phyloP scores from a whole-genome alignment of 2,797 vertebrate genomes.

The Coracias cyanogaster region DNA sequence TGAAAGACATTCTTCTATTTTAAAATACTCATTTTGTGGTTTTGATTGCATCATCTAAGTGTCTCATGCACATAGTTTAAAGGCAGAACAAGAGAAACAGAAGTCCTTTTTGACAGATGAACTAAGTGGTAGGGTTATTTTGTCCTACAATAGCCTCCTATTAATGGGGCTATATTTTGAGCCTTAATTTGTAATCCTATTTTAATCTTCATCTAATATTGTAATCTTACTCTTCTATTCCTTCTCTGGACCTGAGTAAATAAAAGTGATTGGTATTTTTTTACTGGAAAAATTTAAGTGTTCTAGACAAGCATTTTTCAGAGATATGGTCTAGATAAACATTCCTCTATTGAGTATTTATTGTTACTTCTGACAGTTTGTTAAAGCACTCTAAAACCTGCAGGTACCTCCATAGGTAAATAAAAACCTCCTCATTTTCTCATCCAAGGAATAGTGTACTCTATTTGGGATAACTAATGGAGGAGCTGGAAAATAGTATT shows the following conservation, averaged over 20 bases:
- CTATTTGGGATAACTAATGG: not conserved
- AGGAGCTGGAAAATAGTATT: not conserved
- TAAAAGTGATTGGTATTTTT: not conserved
- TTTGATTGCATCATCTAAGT: not conserved
- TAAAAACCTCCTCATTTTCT: not conserved
- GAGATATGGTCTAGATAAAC: not conserved
- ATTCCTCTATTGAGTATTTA: not conserved
- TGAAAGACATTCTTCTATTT: not conserved
- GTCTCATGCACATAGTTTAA: not conserved
- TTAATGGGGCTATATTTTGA: not conserved
- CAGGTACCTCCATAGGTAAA: not conserved
- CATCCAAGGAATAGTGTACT: not conserved
- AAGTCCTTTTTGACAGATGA: not conserved
- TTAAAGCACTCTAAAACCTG: not conserved
- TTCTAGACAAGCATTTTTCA: not conserved
- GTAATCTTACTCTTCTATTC: not conserved
- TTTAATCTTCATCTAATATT: not conserved
- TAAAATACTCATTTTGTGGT: not conserved
- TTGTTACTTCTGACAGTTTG: not conserved
- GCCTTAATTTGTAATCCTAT: not conserved
- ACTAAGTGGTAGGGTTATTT: not conserved
- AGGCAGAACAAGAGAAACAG: not conserved
- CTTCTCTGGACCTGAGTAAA: not conserved
- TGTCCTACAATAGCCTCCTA: not conserved
- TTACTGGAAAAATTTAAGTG: not conserved